Evolutionary conservation across 1,140 invertebrate species (phyloP), one percentile per base, ranked within the genome.

Genomic region (Theocolax elegans): DNA sequence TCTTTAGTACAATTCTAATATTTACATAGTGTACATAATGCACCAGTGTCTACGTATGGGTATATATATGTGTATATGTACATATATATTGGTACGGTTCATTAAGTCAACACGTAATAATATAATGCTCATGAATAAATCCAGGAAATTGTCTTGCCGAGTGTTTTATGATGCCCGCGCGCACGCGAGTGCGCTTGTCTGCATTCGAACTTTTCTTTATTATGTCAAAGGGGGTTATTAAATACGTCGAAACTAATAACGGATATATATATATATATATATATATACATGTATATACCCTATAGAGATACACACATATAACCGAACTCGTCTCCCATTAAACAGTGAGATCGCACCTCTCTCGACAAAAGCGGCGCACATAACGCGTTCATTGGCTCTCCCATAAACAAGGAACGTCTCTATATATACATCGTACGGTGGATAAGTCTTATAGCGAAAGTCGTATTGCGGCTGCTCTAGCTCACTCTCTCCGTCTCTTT

Each of bases 21-120:
- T 66, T 66, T 66, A 54, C 63, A 65, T 51, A 65, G 62, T 40
- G 42, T 42, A 63, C n/a, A n/a, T n/a, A n/a, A 38, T n/a, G n/a
- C n/a, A n/a, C n/a, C n/a, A n/a, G n/a, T n/a, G n/a, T n/a, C n/a
- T n/a, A n/a, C n/a, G n/a, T n/a, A n/a, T n/a, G n/a, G n/a, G n/a
- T n/a, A n/a, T n/a, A n/a, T n/a, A n/a, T 19, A 25, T 2, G 38
- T 15, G 17, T 27, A 25, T 10, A 3, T 35, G n/a, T 19, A 17
- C 21, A 17, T 35, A 12, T 1, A 15, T 12, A 15, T 19, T 31
- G 31, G 12, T 15, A 23, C 21, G 23, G 17, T 27, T 66, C 49
- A 66, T 66, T 66, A 66, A 66, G 63, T 44, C 63, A 25, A 25
- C 15, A 2, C 51, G 49, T 38, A 54, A 66, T 66, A 42, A 38